Conservation (phyloP, 2,888 invertebrate genomes). For the Amorpha juglandis region DNA sequence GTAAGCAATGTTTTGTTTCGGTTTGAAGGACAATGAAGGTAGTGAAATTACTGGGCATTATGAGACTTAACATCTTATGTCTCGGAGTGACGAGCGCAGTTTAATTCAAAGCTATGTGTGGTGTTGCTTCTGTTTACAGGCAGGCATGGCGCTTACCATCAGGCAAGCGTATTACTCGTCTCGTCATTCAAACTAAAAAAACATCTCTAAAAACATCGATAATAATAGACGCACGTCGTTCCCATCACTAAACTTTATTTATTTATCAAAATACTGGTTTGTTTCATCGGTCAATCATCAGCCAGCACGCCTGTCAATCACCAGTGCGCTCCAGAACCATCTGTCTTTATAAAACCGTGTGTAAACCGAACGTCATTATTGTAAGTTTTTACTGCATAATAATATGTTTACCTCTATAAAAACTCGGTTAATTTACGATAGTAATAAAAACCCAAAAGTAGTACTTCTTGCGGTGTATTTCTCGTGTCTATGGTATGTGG, state of each 20-base stretch:
- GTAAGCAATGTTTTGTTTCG: too few relatives aligned
- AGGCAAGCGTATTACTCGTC: too few relatives aligned
- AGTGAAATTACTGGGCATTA: too few relatives aligned
- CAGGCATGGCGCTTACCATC: too few relatives aligned
- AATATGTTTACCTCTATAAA: constrained; percentile 72
- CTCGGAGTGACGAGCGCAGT: too few relatives aligned
- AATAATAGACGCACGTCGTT: background rate
- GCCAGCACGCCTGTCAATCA: constrained; percentile 77
- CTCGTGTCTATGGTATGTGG: constrained; percentile 24
- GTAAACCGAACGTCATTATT: constrained; percentile 72
- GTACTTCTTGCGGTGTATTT: constrained; percentile 25
- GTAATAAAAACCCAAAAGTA: constrained; percentile 60
- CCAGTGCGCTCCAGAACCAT: constrained; percentile 64
- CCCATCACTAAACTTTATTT: constrained; percentile 65
- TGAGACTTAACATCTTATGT: too few relatives aligned
- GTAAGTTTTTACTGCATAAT: constrained; percentile 73
- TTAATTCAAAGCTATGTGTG: too few relatives aligned
- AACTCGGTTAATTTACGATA: constrained; percentile 62
- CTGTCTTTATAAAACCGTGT: constrained; percentile 76
- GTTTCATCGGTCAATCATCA: constrained; percentile 78
- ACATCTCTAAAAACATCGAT: constrained; percentile 25
- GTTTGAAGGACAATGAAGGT: too few relatives aligned
- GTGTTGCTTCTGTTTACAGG: too few relatives aligned
- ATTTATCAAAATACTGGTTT: constrained; percentile 78
- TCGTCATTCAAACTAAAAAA: too few relatives aligned